Percentiles rank a stretch among this genome's conserved stretches.
These are phyloP conservation scores for Epinephelus cyanopodus DNA, from an alignment of 2,113 vertebrate species.

Conservation along the genomic window DNA sequence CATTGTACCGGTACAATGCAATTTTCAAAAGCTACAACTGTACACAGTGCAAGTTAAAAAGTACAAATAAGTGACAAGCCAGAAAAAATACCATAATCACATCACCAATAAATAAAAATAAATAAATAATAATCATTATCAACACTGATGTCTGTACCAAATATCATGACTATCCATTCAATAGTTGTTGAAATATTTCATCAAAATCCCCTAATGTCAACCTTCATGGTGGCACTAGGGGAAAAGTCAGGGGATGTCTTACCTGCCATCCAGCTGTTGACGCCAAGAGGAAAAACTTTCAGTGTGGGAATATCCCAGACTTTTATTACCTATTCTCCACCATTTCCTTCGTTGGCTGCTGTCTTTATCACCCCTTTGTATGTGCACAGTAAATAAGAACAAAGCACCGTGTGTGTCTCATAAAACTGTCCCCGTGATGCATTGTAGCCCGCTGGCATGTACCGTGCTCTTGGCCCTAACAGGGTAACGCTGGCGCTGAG, in stretches of 20 bases:
- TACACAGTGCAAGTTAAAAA: too few species aligned
- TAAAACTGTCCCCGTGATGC: conserved; percentile 50
- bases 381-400: conserved; percentile 28
- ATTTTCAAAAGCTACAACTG: too few species aligned
- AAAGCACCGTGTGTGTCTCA: conserved; percentile 5
- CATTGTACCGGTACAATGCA: too few species aligned
- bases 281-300: conserved; percentile 17
- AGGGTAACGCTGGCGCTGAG: neutral
- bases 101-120: too few species aligned
- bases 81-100: too few species aligned
- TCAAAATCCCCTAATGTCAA: neutral
- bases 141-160: neutral
- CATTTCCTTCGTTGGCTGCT: conserved; percentile 30
- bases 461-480: neutral
- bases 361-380: conserved; percentile 29
- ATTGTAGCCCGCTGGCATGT: conserved; percentile 20
- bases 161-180: neutral
- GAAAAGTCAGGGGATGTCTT: neutral
- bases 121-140: too few species aligned
- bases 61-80: too few species aligned
- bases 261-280: conserved; percentile 11
- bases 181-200: neutral
- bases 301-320: conserved; percentile 38
- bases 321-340: conserved; percentile 36
- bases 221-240: neutral